Evolutionary conservation across 2,888 invertebrate genomes (phyloP), one percentile per base, ranked within the genome.

Genomic region (Diarsia dahlii): DNA sequence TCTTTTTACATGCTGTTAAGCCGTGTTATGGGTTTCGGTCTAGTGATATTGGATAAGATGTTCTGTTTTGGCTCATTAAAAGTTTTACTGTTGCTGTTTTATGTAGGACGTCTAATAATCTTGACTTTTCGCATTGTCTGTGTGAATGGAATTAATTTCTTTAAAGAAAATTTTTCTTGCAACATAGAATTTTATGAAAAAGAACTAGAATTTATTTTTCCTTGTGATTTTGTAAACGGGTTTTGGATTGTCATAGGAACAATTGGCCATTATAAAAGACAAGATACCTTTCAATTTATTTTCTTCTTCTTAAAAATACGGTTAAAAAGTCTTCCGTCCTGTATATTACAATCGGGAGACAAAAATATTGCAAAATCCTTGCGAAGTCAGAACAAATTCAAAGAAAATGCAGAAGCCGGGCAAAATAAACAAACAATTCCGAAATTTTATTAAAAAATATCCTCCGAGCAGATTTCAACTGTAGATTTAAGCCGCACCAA

Each of bases 1-100:
- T 84, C 28, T 70, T 76, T 77, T 87, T 81, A 85, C 81, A 80
- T 78, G 79, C 74, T 80, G 76, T 86, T 82, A 84, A 79, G 72
- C 48, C 73, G 45, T 70, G 74, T 87, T 82, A 84, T 83, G 58
- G 80, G 74, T 85, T 76, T 65, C 39, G 56, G 73, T 62, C 48
- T 77, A 23, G 54, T 54, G 78, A 80, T 82, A 85, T 87, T 78
- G 66, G 70, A 72, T 72, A 82, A 85, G 62, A 82, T 50, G 72
- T 56, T 79, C 23, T 78, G 46, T 81, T 74, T 81, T 56, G 46
- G 23, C 56, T 84, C 84, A 77, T 87, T 87, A 87, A 81, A 77
- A 73, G 60, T 71, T 71, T 69, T 71, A 65, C 60, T 69, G 23
- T 12, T 0, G 3, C 13, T 60, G 67, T 54, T 58, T 77, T 68